Evolutionary conservation across 1,140 invertebrate genomes (phyloP), one percentile per base, ranked within the genome.

Genomic region (Lordiphosa collinella): DNA sequence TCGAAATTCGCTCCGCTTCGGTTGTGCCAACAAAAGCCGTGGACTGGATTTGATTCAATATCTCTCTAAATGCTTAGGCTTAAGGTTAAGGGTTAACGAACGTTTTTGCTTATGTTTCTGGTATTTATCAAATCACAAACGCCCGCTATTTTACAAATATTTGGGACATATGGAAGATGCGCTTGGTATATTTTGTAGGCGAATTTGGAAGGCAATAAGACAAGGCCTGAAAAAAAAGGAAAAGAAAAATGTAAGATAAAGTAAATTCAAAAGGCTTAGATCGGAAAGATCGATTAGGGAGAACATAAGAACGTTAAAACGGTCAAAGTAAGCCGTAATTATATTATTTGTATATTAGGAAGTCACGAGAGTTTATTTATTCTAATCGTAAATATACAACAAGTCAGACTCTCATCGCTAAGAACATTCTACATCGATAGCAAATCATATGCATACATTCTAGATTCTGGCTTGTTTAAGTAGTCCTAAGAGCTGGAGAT

Each of bases 131-230:
- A 87, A 84, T 84, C 76, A 87, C 76, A 78, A 88, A 79, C 56
- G 70, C 78, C 86, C 82, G 61, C 58, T 84, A 78, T 87, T 86
- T 88, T 88, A 69, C 58, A 87, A 85, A 88, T 88, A 85, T 63
- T 57, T 74, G 66, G 78, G 75, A 71, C 76, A 73, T 44, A 44
- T 88, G 86, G 86, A 88, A 88, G 86, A 79, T 88, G 71, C 51
- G 72, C 51, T 69, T 67, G 73, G 54, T 79, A 50, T 61, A 44
- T 67, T 36, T 75, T 52, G 57, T 71, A 57, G 73, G 67, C 61
- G 68, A 82, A 62, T 86, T 74, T 72, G 82, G 84, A 88, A 88
- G 86, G 86, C 86, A 88, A 79, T 87, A 60, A 82, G 84, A 87
- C 86, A 88, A 88, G 86, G 86, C 82, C 86, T 88, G 69, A 1